Evolutionary conservation across 2,888 invertebrate species (phyloP).

Genomic region (Bellardia bayeri): DNA sequence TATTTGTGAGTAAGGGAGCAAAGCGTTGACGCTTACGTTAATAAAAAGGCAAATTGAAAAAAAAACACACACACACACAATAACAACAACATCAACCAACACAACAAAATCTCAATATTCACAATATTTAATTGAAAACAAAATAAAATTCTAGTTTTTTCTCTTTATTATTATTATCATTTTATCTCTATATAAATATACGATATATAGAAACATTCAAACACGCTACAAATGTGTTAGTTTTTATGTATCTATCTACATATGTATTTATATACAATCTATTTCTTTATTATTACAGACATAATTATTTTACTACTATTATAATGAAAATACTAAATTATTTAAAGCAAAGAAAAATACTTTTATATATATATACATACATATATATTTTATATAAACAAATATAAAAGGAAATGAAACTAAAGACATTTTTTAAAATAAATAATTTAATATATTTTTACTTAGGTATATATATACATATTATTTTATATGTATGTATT

Average conservation of each 20-base stretch:
- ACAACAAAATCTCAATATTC: constrained; percentile 75
- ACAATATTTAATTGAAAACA: constrained; percentile 73
- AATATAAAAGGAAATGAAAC: constrained; percentile 54
- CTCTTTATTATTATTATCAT: constrained; percentile 54
- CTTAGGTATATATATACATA: constrained; percentile 13
- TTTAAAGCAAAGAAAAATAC: constrained; percentile 28
- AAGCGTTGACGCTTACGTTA: constrained; percentile 56
- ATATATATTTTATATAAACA: constrained; percentile 45
- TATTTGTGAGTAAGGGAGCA: not conserved
- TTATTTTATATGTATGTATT: constrained; percentile 34
- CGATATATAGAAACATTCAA: constrained; percentile 56
- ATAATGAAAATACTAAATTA: constrained; percentile 57
- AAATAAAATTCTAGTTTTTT: constrained; percentile 68
- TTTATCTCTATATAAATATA: constrained; percentile 65
- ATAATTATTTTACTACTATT: constrained; percentile 59
- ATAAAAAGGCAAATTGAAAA: constrained; percentile 36
- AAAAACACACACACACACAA: constrained; percentile 15
- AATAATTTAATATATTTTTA: constrained; percentile 25
- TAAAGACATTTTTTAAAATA: constrained; percentile 60
- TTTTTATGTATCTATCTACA: constrained; percentile 37
- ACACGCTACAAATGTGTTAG: constrained; percentile 3
- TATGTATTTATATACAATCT: constrained; percentile 21
- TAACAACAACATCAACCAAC: constrained; percentile 27
- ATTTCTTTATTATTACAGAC: constrained; percentile 45
- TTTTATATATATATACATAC: constrained; percentile 6